Base-by-base conservation (phyloP, 2,888 invertebrate species). In the Molorchus minor region DNA sequence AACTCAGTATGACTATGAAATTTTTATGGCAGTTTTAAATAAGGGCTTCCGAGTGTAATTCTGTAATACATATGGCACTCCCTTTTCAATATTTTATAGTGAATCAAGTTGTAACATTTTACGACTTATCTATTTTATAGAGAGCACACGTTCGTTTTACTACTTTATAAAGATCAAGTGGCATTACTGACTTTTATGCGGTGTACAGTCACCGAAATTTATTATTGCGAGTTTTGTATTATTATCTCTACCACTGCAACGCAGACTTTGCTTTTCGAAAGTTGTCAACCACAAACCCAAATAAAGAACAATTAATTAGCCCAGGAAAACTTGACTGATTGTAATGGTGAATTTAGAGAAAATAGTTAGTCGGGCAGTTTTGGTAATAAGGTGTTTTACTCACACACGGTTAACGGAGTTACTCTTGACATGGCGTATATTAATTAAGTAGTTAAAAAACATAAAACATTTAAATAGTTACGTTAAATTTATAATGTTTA, bases 141-240 rank as follows among this genome's bases (percentile, higher is more conserved):
- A 64, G 70, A 68, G 63, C 67, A 70, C 70, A 66, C 68, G 69
- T 66, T 66, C 62, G 52, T 68, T 72, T 71, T 71, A 70, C 71
- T 70, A 71, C 70, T 71, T 71, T 72, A 72, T 72, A 72, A 68
- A 70, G 71, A 71, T 70, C 70, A 67, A 71, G 68, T 71, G 62
- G 68, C 62, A 62, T 68, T 65, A 61, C 63, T 45, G 67, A 71
- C 68, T 70, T 72, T 72, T 71, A 71, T 70, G 69, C 57, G 62
- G 51, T 68, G 64, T 68, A 64, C 62, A 67, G 64, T 56, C 43
- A 64, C 63, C 56, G 21, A 44, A 71, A 67, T 66, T 69, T 66
- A 69, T 62, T 61, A 47, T 49, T 38, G 8, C 40, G 38, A 47
- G 7, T 43, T 19, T 38, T n/a, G n/a, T 47, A 29, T 49, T 49